Evolutionary conservation across 2,113 vertebrate genomes (phyloP).

Genomic region (Xiphophorus maculatus): DNA sequence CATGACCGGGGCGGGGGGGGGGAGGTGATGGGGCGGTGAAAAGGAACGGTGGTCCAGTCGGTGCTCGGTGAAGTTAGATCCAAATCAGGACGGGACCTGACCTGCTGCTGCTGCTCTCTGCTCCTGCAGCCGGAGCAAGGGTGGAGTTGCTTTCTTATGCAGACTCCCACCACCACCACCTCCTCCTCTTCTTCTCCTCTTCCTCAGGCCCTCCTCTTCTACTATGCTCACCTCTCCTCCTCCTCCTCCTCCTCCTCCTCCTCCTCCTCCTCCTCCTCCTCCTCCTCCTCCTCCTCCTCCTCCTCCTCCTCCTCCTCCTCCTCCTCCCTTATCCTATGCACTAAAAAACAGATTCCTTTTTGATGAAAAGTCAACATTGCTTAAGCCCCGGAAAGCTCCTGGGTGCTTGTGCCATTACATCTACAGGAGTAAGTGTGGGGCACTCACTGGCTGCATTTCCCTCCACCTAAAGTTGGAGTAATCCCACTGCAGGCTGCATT

Average conservation of each 20-base stretch:
- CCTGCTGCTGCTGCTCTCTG: slow-evolving; percentile 34
- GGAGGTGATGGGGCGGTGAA: not conserved
- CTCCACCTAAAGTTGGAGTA: not conserved
- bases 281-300: slow-evolving; percentile 1
- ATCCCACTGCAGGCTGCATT: not conserved
- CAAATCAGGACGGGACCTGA: slow-evolving; percentile 7
- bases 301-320: too few species aligned
- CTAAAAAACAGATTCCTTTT: slow-evolving; percentile 56
- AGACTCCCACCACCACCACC: slow-evolving; percentile 19
- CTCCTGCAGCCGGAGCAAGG: slow-evolving; percentile 35
- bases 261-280: slow-evolving; percentile 1
- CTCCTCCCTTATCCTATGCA: slow-evolving; percentile 12
- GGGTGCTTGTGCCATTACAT: not conserved
- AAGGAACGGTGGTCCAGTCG: not conserved
- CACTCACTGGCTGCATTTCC: not conserved
- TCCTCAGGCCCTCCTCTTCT: slow-evolving; percentile 10
- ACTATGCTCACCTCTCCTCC: not conserved
- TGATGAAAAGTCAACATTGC: slow-evolving; percentile 68
- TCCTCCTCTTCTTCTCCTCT: slow-evolving; percentile 7
- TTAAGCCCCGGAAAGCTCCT: slow-evolving; percentile 26
- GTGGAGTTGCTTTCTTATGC: slow-evolving; percentile 59
- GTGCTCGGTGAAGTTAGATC: slow-evolving; percentile 12
- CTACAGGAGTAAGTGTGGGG: not conserved
- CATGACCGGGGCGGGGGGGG: slow-evolving; percentile 47
- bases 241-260: not conserved